Evolutionary conservation across 2,888 invertebrate species (phyloP).

Genomic region (Catotricha subobsoleta): DNA sequence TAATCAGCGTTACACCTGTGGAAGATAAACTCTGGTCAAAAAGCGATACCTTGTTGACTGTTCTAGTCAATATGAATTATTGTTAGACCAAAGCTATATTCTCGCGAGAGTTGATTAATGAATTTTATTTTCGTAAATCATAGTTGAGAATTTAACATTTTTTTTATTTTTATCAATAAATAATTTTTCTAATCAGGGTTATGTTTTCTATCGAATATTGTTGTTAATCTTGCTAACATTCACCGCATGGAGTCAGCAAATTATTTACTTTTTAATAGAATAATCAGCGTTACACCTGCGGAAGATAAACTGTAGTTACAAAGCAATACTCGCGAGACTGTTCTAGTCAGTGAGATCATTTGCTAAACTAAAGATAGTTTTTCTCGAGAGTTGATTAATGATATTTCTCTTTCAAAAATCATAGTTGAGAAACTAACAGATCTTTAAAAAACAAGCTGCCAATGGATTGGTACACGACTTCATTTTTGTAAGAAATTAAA

Average conservation of each 20-base stretch:
- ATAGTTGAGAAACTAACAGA: constrained; percentile 1
- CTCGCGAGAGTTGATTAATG: constrained; percentile 1
- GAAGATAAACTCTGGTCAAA: neutral
- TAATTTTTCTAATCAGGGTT: too few relatives aligned
- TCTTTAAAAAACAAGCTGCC: neutral
- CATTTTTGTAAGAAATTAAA: too few relatives aligned
- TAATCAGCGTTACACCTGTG: constrained; percentile 4
- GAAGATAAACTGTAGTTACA: neutral
- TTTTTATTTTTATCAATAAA: too few relatives aligned
- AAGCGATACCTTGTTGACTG: neutral
- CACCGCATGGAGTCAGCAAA: constrained; percentile 4
- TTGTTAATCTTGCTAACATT: too few relatives aligned
- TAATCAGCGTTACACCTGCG: constrained; percentile 4
- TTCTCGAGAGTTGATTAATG: constrained; percentile 1
- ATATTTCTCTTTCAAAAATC: neutral
- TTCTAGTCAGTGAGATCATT: constrained; percentile 1
- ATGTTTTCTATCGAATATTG: too few relatives aligned
- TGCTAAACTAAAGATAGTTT: neutral
- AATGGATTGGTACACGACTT: too few relatives aligned
- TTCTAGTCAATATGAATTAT: neutral
- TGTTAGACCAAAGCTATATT: neutral
- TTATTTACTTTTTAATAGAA: neutral
- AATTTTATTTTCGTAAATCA: neutral
- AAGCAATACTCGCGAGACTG: constrained; percentile 1
- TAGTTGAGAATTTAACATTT: neutral